Conservation (phyloP, 2,888 invertebrate species). For the Torymus tubicola region DNA sequence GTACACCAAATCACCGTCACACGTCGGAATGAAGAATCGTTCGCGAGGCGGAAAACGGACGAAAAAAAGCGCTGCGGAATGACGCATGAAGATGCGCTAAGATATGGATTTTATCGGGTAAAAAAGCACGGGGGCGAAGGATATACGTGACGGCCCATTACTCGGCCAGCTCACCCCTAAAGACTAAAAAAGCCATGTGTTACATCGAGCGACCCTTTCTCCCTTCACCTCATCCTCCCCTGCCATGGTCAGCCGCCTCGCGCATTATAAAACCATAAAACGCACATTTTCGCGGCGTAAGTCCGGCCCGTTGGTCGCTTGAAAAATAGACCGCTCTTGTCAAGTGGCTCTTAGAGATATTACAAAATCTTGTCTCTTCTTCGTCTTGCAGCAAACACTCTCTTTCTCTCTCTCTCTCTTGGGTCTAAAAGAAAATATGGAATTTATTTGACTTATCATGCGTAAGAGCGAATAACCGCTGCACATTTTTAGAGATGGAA, state of each 20-base stretch:
- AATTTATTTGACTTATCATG: too few relatives aligned
- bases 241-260: slow-evolving; percentile 65
- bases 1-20: slow-evolving; percentile 29
- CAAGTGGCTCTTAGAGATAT: slow-evolving; percentile 60
- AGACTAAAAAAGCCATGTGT: slow-evolving; percentile 66
- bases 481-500: slow-evolving; percentile 14
- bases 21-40: slow-evolving; percentile 51
- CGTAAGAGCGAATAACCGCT: too few relatives aligned
- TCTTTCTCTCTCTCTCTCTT: too few relatives aligned
- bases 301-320: slow-evolving; percentile 47
- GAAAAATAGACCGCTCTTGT: slow-evolving; percentile 57
- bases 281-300: slow-evolving; percentile 63
- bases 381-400: too few relatives aligned
- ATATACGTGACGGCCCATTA: slow-evolving; percentile 72
- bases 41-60: slow-evolving; percentile 47
- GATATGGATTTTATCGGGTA: slow-evolving; percentile 73
- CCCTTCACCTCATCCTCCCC: slow-evolving; percentile 33
- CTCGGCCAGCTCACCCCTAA: slow-evolving; percentile 60
- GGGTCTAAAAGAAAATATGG: too few relatives aligned
- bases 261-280: slow-evolving; percentile 75
- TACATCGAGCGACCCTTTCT: slow-evolving; percentile 58
- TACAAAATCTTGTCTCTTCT: slow-evolving; percentile 43
- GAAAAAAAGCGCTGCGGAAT: slow-evolving; percentile 22
- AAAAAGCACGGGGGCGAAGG: slow-evolving; percentile 31
- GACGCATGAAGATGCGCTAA: slow-evolving; percentile 53